phyloP scores from a whole-genome alignment of 2,888 invertebrate species.

The Ferrisia virgata region DNA sequence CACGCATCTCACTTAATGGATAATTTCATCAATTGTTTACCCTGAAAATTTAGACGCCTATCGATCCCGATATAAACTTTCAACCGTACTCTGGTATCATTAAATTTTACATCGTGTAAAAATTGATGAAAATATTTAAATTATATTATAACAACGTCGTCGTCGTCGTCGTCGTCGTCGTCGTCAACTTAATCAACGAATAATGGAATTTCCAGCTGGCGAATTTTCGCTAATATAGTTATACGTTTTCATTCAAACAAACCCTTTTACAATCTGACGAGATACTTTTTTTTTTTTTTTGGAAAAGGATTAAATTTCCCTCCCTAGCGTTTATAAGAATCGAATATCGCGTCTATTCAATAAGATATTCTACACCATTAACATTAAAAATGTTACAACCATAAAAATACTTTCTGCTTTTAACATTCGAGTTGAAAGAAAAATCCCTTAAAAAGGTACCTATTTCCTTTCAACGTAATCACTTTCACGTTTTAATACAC shows the following conservation, averaged over 20 bases:
- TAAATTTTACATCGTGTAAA: background rate
- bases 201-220: background rate
- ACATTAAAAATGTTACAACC: background rate
- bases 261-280: background rate
- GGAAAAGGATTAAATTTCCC: background rate
- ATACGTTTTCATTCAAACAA: too few relatives aligned
- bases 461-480: background rate
- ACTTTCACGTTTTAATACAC: background rate
- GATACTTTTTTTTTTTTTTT: background rate
- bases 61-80: constrained; percentile 1
- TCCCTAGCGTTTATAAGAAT: background rate
- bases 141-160: background rate
- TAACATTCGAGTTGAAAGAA: background rate
- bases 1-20: constrained; percentile 14
- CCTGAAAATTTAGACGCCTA: background rate
- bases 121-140: background rate
- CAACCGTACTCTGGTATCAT: background rate
- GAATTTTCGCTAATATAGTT: background rate
- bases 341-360: background rate
- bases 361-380: background rate
- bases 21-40: constrained; percentile 21
- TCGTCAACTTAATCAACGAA: background rate
- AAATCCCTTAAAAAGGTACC: background rate
- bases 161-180: background rate
- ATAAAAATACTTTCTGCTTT: background rate